Conservation (phyloP, 2,888 invertebrate genomes). For the Mimumesa dahlbomi region DNA sequence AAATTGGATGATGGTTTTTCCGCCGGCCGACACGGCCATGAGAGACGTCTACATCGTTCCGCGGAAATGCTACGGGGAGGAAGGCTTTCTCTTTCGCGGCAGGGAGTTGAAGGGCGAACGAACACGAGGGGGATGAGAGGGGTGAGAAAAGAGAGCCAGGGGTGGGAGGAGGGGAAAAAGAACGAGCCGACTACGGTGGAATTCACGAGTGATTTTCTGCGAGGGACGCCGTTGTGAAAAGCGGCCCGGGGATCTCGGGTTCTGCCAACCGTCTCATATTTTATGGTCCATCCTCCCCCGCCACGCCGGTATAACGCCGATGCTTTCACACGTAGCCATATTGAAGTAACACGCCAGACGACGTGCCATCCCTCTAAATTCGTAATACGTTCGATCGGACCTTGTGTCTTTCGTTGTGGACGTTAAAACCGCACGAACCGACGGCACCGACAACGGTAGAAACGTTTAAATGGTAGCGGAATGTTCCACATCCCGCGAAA, state of each 20-base stretch:
- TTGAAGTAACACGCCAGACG: constrained; percentile 29
- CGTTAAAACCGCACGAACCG: neutral
- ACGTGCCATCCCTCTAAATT: constrained; percentile 27
- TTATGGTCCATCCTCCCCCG: constrained; percentile 38
- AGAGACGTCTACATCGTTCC: constrained; percentile 32
- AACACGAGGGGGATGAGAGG: constrained; percentile 15
- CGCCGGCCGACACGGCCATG: neutral
- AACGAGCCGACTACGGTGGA: constrained; percentile 44
- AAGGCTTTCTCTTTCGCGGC: constrained; percentile 56
- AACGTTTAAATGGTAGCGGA: no score
- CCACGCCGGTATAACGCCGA: no score
- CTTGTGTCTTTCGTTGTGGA: neutral
- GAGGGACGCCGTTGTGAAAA: constrained; percentile 39
- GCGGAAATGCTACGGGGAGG: constrained; percentile 54
- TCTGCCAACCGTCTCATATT: constrained; percentile 45
- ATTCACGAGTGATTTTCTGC: constrained; percentile 57
- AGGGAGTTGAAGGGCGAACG: constrained; percentile 22
- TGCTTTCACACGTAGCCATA: constrained; percentile 36
- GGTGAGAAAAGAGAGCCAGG: neutral
- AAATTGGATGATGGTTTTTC: constrained; percentile 49
- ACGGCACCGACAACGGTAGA: neutral
- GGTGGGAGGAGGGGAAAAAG: constrained; percentile 19
- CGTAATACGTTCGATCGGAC: constrained; percentile 28
- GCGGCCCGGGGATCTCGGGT: constrained; percentile 39
- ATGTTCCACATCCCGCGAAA: no score